Conservation (phyloP, 1,140 invertebrate genomes). For the Pseudoatta argentina region DNA sequence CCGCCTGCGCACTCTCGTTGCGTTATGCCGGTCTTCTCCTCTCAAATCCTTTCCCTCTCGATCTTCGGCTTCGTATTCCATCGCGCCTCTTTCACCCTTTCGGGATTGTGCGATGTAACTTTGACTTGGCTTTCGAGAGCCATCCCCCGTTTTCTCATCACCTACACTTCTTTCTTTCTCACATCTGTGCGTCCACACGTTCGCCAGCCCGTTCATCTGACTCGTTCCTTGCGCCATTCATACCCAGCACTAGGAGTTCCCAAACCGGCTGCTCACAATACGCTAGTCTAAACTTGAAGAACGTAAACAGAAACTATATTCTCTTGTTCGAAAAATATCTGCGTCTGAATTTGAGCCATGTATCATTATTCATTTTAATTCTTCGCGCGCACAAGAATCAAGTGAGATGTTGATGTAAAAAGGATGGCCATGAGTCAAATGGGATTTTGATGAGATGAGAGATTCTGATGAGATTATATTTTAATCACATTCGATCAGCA, state of each 20-base stretch:
- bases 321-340: not conserved
- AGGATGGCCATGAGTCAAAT: not conserved
- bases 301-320: conserved; percentile 22
- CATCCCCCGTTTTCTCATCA: not conserved
- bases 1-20: conserved; percentile 82
- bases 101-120: not conserved
- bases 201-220: not conserved
- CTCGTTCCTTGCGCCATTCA: conserved; percentile 12
- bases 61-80: not conserved
- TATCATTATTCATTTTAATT: not conserved
- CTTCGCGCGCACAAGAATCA: not conserved
- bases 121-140: not conserved
- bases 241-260: not conserved
- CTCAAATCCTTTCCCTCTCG: conserved; percentile 3
- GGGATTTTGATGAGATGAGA: conserved; percentile 1
- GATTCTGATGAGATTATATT: conserved; percentile 7
- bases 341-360: not conserved
- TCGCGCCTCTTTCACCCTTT: not conserved
- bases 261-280: not conserved
- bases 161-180: not conserved
- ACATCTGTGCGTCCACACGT: not conserved
- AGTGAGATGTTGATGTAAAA: not conserved
- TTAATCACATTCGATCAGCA: not conserved
- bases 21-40: conserved; percentile 19
- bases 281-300: conserved; percentile 2